Percentiles rank a stretch among this genome's conserved stretches.
Conservation (phyloP, 2,888 invertebrate species). For the Patella caerulea region DNA sequence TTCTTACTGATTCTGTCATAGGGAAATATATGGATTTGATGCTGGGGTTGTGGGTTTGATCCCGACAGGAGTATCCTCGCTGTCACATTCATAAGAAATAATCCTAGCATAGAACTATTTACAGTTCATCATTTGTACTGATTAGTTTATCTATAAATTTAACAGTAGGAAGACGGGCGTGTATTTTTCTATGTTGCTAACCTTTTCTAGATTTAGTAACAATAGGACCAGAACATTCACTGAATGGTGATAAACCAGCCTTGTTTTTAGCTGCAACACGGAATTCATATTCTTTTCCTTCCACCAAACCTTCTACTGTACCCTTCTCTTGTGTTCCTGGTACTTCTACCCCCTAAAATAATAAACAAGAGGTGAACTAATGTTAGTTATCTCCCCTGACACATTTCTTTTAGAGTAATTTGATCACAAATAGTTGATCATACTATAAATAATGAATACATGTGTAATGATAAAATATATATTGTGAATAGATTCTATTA, state of each 20-base stretch:
- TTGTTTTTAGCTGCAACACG: constrained; percentile 72
- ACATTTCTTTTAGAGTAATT: no score
- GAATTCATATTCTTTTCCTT: constrained; percentile 75
- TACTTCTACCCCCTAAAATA: constrained; percentile 76
- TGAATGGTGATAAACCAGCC: constrained; percentile 71
- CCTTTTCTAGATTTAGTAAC: constrained; percentile 70
- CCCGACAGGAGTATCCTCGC: no score
- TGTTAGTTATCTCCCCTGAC: background rate
- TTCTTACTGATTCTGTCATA: no score
- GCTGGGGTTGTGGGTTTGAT: no score
- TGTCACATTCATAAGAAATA: no score
- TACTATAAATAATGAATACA: no score
- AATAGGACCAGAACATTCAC: constrained; percentile 64
- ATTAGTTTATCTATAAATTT: no score
- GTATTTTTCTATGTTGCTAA: constrained; percentile 26
- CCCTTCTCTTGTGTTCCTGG: constrained; percentile 88
- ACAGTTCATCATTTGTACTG: no score
- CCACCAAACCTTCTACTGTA: constrained; percentile 83
- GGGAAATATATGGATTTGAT: no score
- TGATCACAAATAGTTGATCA: no score
- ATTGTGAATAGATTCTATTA: background rate
- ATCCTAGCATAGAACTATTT: no score
- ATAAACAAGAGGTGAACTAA: background rate
- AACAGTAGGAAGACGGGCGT: no score
- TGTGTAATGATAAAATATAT: background rate